Evolutionary conservation across 2,113 vertebrate genomes (phyloP).

Genomic region (Lathamus discolor): DNA sequence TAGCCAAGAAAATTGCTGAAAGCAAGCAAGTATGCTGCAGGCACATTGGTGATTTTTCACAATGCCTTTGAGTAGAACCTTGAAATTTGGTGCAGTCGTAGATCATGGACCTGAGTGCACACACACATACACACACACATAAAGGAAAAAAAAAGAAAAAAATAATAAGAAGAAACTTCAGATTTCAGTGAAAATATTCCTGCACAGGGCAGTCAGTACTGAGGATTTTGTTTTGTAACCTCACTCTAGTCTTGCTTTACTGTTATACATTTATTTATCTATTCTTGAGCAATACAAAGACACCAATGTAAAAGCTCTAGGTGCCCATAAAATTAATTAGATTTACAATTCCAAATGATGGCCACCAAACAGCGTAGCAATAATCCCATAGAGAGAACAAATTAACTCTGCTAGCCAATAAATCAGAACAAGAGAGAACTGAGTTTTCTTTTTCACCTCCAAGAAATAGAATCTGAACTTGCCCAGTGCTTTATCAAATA

Average conservation of each 20-base stretch:
- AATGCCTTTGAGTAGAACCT: constrained; percentile 19
- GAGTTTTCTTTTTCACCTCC: background rate
- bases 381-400: constrained; percentile 25
- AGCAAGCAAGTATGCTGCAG: background rate
- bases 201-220: background rate
- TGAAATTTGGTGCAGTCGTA: constrained; percentile 28
- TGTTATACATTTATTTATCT: background rate
- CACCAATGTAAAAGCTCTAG: background rate
- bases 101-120: background rate
- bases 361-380: background rate
- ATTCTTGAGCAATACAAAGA: background rate
- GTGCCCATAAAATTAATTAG: constrained; percentile 32
- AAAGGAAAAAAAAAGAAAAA: background rate
- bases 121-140: background rate
- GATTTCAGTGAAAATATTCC: background rate
- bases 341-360: background rate
- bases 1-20: constrained; percentile 42
- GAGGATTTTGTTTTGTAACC: background rate
- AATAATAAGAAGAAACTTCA: background rate
- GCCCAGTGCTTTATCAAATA: background rate
- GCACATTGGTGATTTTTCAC: constrained; percentile 41
- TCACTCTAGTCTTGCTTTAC: background rate
- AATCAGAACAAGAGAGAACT: background rate
- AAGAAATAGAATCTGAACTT: background rate
- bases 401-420: constrained; percentile 26